Evolutionary conservation across 2,888 invertebrate genomes (phyloP), one percentile per base, ranked within the genome.

Genomic region (Maniola hyperantus): DNA sequence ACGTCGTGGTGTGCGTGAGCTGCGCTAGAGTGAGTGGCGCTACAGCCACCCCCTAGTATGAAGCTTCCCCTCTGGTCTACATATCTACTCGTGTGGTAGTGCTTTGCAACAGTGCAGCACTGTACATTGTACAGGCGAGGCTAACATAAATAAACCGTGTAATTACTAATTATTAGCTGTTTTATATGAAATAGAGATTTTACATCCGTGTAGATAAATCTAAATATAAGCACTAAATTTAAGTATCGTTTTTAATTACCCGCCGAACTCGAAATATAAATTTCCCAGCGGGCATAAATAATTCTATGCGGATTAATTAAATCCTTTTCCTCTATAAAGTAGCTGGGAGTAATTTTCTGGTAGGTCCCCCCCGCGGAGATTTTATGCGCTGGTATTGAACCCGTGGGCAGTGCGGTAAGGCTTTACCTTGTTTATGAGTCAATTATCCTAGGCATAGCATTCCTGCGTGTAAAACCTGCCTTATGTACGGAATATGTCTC

Each of bases 311-410:
- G 72, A 71, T 80, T 86, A 87, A 88, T 89, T 88, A 87, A 87
- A 84, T 83, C 76, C 83, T 44, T 53, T 51, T 78, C 83, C 84
- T 81, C 83, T 84, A 84, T 83, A 83, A 84, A 82, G 77, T 71
- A 74, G 68, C 74, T 73, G 77, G 78, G 76, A 74, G 78, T 77
- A 82, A 80, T 66, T 69, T 50, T 65, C 64, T 67, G 67, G 71
- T 67, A 70, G 85, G 53, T n/a, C 51, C 87, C 71, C 86, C 89
- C 89, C 86, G 88, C 81, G 75, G 89, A 74, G 88, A 82, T 82
- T 80, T 82, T 82, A 81, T 73, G 70, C 69, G 65, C 59, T 57
- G 62, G 59, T 60, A 64, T 66, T 58, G 44, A 54, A 54, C 44
- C 66, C 68, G 66, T 62, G 63, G 61, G 55, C 53, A 46, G 71